phyloP scores from a whole-genome alignment of 1,140 invertebrate species.

The Saccostrea glomerata region DNA sequence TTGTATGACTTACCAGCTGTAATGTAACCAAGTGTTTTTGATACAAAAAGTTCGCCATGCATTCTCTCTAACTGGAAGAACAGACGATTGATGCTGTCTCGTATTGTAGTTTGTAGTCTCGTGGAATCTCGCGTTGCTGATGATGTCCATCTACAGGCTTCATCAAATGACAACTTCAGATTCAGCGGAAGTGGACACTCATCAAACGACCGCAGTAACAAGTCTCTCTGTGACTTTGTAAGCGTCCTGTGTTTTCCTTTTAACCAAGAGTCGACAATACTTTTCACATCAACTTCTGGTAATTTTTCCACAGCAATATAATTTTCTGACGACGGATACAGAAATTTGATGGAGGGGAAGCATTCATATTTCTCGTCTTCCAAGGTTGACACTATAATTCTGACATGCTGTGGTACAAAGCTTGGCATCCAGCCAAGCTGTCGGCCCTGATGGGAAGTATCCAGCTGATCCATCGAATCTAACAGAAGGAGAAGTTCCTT shows the following conservation, averaged over 20 bases:
- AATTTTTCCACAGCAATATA: constrained; percentile 62
- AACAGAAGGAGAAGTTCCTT: constrained; percentile 39
- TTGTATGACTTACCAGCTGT: constrained; percentile 60
- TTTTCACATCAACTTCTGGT: constrained; percentile 58
- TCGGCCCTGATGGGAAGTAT: constrained; percentile 46
- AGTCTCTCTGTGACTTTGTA: constrained; percentile 64
- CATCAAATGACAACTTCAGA: constrained; percentile 72
- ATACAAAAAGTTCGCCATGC: constrained; percentile 72
- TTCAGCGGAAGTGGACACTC: constrained; percentile 72
- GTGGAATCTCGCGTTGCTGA: constrained; percentile 58
- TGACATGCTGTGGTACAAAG: constrained; percentile 65
- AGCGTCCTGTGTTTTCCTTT: constrained; percentile 58
- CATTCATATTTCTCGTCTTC: constrained; percentile 69
- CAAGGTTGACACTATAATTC: constrained; percentile 86
- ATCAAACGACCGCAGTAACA: constrained; percentile 65
- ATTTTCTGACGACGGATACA: background rate
- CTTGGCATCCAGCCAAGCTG: constrained; percentile 63
- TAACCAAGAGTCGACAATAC: constrained; percentile 70
- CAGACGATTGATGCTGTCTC: constrained; percentile 68
- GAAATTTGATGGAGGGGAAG: constrained; percentile 64
- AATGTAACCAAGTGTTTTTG: constrained; percentile 69
- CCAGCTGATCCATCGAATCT: constrained; percentile 55
- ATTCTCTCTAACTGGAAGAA: constrained; percentile 68
- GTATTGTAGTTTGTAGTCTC: constrained; percentile 64
- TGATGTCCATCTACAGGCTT: constrained; percentile 71